Evolutionary conservation across 2,888 invertebrate genomes (phyloP), one percentile per base, ranked within the genome.

Genomic region (Hyalella azteca): DNA sequence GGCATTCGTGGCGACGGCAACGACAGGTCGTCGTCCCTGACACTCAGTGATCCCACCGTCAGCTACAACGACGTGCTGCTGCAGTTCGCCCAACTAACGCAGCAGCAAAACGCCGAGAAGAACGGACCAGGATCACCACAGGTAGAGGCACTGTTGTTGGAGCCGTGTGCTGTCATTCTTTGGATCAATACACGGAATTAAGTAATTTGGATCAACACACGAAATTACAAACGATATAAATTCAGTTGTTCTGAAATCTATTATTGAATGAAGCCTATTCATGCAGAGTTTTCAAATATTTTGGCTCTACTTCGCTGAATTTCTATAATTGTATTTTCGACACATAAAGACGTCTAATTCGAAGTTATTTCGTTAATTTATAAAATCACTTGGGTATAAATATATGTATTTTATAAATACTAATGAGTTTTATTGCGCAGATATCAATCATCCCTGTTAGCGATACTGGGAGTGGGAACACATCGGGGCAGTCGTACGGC

Each of bases 391-490:
- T n/a, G n/a, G n/a, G n/a, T n/a, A n/a, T n/a, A n/a, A n/a, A n/a
- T n/a, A n/a, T n/a, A n/a, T n/a, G n/a, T n/a, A n/a, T n/a, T n/a
- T n/a, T n/a, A n/a, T n/a, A n/a, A n/a, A n/a, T n/a, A n/a, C n/a
- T n/a, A n/a, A n/a, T n/a, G n/a, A n/a, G n/a, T n/a, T n/a, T n/a
- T n/a, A n/a, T n/a, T 54, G 19, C 60, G n/a, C 81, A 84, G 84
- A 84, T 84, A 54, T 84, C 84, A 22, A 84, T 84, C 39, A 82
- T 84, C 59, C 84, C 84, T 7, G 84, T 84, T 41, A 77, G 76
- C 41, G 45, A 41, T 26, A 22, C 26, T 11, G 41, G 75, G 48
- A 77, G 76, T 41, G 73, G 49, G 1, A 77, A 81, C 41, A 80
- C 79, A 19, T 59, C 75, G 2, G 73, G 73, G 13, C 79, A 22